Conservation (phyloP, 2,888 invertebrate species). For the Colostygia pectinataria region DNA sequence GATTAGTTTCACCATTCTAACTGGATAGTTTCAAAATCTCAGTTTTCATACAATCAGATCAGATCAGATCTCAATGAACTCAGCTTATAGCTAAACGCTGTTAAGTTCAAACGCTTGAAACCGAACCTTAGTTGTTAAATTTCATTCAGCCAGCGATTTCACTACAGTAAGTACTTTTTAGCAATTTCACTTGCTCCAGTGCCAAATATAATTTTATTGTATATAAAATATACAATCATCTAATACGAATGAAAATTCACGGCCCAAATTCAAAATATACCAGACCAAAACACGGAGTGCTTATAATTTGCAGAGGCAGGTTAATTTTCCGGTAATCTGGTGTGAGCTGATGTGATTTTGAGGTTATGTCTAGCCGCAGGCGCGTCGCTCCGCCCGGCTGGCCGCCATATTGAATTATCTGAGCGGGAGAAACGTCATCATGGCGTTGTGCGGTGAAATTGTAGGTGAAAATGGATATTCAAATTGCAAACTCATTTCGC, state of each 20-base stretch:
- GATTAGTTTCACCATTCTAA: too few species aligned
- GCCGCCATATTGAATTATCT: constrained; percentile 64
- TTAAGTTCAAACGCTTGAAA: too few species aligned
- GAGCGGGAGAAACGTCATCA: constrained; percentile 47
- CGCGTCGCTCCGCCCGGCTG: constrained; percentile 43
- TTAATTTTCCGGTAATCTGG: constrained; percentile 70
- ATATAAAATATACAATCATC: too few species aligned
- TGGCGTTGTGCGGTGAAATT: constrained; percentile 40
- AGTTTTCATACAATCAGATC: too few species aligned
- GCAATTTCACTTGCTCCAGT: too few species aligned
- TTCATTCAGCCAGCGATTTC: too few species aligned
- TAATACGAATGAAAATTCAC: constrained; percentile 8
- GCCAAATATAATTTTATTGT: too few species aligned
- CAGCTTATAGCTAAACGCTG: too few species aligned
- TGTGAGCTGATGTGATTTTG: constrained; percentile 64
- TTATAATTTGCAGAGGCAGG: constrained; percentile 49
- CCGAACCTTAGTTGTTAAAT: too few species aligned
- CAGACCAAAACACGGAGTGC: constrained; percentile 42
- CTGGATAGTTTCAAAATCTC: too few species aligned
- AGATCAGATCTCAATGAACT: too few species aligned
- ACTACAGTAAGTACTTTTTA: too few species aligned
- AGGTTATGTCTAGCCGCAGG: constrained; percentile 64
- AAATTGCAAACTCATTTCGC: background rate
- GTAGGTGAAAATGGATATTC: constrained; percentile 38
- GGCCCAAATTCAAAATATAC: constrained; percentile 11